Evolutionary conservation across 2,888 invertebrate species (phyloP), one percentile per base, ranked within the genome.

Genomic region (Platynereis dumerilii): DNA sequence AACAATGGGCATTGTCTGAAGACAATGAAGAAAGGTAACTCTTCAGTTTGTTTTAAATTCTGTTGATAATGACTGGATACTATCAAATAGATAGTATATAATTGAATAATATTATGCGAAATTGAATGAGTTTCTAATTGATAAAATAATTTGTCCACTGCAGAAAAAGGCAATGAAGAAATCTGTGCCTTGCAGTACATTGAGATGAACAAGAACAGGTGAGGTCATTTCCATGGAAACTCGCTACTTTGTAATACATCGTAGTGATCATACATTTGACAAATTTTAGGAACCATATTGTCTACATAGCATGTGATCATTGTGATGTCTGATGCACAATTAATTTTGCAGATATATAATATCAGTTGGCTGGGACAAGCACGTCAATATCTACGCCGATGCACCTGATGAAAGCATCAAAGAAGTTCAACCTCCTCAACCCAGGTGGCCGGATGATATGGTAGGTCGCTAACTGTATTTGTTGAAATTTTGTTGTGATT

Each of bases 1-100:
- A 83, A 84, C 71, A 84, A 84, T 71, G 84, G 84, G 1, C 83
- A 84, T 66, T 82, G 83, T 69, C 75, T 84, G 22, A 76, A 78
- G 62, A 76, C 72, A 22, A 65, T 79, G 61, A 69, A 63, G 55
- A 77, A 76, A 71, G 72, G 74, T 72, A 65, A 45, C 53, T 5
- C 26, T 58, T 27, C 34, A 34, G 12, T 34, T n/a, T 34, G 12
- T 34, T 34, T 34, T 12, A 34, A 34, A 7, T 34, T 34, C 12
- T 34, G 34, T 34, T 34, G 34, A 34, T 34, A n/a, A n/a, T n/a
- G n/a, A n/a, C n/a, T n/a, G 34, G 12, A 34, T 34, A 5, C 34
- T 34, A 5, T 34, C 34, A 34, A 34, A 7, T 34, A 5, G 5
- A 34, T 34, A 34, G n/a, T n/a, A n/a, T n/a, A n/a, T n/a, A n/a